Percentiles rank a stretch among this genome's conserved stretches.
phyloP scores from a whole-genome alignment of 1,140 invertebrate genomes.

The Zophobas morio region DNA sequence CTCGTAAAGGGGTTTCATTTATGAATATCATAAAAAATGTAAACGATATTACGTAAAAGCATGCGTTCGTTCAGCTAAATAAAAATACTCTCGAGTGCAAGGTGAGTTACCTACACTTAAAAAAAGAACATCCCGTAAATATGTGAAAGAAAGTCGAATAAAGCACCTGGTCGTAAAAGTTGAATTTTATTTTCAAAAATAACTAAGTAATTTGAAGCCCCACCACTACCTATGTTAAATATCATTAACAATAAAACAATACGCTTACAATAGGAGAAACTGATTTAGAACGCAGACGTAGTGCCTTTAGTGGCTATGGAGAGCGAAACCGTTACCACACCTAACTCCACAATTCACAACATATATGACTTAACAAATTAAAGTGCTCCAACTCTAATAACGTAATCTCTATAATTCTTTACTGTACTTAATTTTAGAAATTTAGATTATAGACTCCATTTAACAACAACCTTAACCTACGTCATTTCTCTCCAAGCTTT shows the following conservation, averaged over 20 bases:
- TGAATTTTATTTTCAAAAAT: slow-evolving; percentile 40
- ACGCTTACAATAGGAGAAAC: slow-evolving; percentile 11
- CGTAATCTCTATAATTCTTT: neutral
- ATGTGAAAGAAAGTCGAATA: slow-evolving; percentile 23
- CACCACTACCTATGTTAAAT: slow-evolving; percentile 39
- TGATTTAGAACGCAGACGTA: slow-evolving; percentile 3
- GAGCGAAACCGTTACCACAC: slow-evolving; percentile 29
- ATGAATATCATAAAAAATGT: slow-evolving; percentile 2
- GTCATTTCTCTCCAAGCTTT: neutral
- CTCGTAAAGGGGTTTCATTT: slow-evolving; percentile 45
- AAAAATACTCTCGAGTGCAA: slow-evolving; percentile 49
- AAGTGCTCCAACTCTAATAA: neutral
- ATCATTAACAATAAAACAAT: slow-evolving; percentile 22
- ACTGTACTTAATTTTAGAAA: neutral
- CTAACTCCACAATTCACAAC: slow-evolving; percentile 5
- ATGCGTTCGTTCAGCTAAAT: neutral
- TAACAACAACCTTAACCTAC: slow-evolving; percentile 19
- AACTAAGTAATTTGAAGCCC: slow-evolving; percentile 39
- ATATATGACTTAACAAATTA: neutral
- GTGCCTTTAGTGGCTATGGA: slow-evolving; percentile 12
- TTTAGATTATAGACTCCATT: neutral
- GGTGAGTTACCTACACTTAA: slow-evolving; percentile 49
- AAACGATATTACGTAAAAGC: neutral
- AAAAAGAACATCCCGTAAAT: slow-evolving; percentile 30
- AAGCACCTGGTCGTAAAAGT: slow-evolving; percentile 32